A percentile compares a stretch with the other conserved stretches of the same genome.
Evolutionary conservation across 2,797 vertebrate species (phyloP).

Genomic region (Taenioides sp.): DNA sequence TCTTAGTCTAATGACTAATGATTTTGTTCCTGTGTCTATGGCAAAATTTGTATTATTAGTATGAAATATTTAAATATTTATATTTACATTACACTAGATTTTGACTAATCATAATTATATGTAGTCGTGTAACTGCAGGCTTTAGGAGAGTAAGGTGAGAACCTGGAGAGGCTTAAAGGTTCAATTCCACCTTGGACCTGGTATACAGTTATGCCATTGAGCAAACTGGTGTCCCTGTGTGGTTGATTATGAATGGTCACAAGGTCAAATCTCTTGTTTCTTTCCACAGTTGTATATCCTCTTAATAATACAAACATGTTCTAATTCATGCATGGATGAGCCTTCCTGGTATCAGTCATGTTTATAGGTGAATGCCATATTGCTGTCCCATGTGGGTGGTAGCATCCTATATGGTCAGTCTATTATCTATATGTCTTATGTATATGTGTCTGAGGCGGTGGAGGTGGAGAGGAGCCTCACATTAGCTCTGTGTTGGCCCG

Average conservation of each 20-base stretch:
- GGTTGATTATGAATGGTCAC: background rate
- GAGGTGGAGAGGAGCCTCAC: slow-evolving; percentile 64
- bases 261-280: background rate
- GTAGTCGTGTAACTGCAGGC: background rate
- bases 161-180: background rate
- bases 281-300: slow-evolving; percentile 5
- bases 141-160: background rate
- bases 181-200: background rate
- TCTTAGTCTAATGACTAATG: background rate
- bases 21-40: background rate
- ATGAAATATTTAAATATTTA: no score
- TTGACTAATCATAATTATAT: background rate
- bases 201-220: background rate
- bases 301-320: slow-evolving; percentile 11
- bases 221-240: background rate
- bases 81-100: no score
- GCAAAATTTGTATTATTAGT: no score
- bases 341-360: slow-evolving; percentile 16
- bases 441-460: slow-evolving; percentile 23
- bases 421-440: slow-evolving; percentile 21
- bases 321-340: slow-evolving; percentile 26
- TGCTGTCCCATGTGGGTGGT: slow-evolving; percentile 42
- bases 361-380: slow-evolving; percentile 13
- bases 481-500: slow-evolving; percentile 71
- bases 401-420: slow-evolving; percentile 22